phyloP scores from a whole-genome alignment of 2,797 vertebrate genomes.

The Cryptoprocta ferox region DNA sequence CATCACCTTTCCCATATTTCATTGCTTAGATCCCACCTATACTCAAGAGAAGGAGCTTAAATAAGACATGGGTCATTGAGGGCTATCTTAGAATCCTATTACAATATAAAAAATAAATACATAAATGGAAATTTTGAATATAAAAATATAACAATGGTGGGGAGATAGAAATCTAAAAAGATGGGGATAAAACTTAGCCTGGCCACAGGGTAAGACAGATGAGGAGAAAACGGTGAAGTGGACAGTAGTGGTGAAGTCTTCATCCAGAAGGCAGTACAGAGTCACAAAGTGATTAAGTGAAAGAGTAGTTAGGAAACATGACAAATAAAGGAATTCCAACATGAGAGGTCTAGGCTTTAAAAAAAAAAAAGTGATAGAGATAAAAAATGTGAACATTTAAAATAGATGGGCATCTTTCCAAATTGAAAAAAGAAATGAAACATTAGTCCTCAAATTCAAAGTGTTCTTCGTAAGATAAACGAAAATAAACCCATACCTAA shows the following conservation, averaged over 20 bases:
- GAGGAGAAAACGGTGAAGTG: not conserved
- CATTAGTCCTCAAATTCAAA: not conserved
- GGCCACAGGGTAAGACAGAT: not conserved
- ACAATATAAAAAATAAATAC: not conserved
- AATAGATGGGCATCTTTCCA: not conserved
- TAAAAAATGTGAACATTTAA: not conserved
- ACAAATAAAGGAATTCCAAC: not conserved
- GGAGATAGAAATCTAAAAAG: not conserved
- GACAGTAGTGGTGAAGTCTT: not conserved
- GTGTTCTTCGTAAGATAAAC: not conserved
- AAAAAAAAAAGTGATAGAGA: not conserved
- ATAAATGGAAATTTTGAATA: not conserved
- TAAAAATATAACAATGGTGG: not conserved
- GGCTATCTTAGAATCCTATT: not conserved
- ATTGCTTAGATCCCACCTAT: not conserved
- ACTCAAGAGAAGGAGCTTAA: not conserved
- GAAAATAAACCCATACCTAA: not conserved
- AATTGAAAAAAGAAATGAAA: not conserved
- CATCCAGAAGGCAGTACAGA: not conserved
- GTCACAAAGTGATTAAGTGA: not conserved
- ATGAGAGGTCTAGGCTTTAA: not conserved
- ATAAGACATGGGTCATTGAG: not conserved
- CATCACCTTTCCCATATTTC: not conserved
- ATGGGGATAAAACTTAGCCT: not conserved
- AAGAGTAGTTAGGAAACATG: not conserved